Evolutionary conservation across 2,797 vertebrate species (phyloP).

Genomic region (Decapterus maruadsi): DNA sequence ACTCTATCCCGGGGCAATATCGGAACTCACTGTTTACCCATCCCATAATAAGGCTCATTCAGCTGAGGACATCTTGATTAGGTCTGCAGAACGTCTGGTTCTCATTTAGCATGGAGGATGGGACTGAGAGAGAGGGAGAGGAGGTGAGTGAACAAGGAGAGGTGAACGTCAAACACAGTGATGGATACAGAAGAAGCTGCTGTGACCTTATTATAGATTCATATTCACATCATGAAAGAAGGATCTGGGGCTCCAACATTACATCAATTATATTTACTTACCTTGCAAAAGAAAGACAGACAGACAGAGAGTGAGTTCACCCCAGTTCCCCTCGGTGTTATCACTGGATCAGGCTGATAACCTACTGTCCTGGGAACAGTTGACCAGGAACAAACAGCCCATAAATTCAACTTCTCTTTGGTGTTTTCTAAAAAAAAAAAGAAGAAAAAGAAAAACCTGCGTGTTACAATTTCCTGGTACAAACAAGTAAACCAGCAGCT

Average conservation of each 20-base stretch:
- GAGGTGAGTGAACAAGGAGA: constrained; percentile 21
- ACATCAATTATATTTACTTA: constrained; percentile 26
- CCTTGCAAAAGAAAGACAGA: neutral
- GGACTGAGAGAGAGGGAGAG: constrained; percentile 40
- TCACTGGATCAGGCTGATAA: constrained; percentile 36
- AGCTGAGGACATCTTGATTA: constrained; percentile 86
- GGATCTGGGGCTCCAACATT: neutral
- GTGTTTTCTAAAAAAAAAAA: constrained; percentile 18
- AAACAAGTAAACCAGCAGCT: constrained; percentile 34
- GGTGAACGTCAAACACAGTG: constrained; percentile 23
- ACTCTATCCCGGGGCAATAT: constrained; percentile 72
- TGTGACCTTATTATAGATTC: neutral
- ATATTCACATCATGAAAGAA: neutral
- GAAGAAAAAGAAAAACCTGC: neutral
- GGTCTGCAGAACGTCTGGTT: constrained; percentile 82
- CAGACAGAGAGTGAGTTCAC: constrained; percentile 1
- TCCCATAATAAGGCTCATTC: constrained; percentile 83
- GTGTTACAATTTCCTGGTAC: constrained; percentile 15
- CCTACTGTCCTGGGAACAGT: constrained; percentile 32
- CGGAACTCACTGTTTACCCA: constrained; percentile 84
- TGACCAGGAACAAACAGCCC: constrained; percentile 27
- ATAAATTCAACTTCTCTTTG: constrained; percentile 28
- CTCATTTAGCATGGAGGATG: constrained; percentile 77
- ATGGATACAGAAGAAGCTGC: neutral
- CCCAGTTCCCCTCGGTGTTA: constrained; percentile 13